A percentile compares a stretch with the other conserved stretches of the same genome.
Conservation (phyloP, 2,113 vertebrate genomes). For the Australoheros scitulus region DNA sequence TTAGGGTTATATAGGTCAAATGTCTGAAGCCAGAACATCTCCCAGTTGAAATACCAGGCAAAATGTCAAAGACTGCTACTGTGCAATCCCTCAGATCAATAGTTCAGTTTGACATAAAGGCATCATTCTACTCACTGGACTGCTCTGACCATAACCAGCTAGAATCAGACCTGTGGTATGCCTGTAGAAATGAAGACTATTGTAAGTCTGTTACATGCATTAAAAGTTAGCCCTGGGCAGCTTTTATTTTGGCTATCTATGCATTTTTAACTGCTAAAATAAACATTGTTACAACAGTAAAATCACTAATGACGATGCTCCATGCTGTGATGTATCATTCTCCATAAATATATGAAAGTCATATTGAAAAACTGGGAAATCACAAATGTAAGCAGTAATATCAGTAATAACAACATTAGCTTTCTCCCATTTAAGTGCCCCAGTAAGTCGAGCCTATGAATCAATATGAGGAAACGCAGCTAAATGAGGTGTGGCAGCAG, state of each 20-base stretch:
- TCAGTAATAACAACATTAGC: neutral
- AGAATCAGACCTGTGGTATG: neutral
- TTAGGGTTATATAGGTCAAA: constrained; percentile 74
- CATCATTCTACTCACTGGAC: constrained; percentile 38
- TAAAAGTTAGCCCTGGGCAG: neutral
- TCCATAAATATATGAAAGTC: neutral
- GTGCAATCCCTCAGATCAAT: constrained; percentile 73
- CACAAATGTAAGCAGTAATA: neutral
- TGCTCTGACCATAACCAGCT: neutral
- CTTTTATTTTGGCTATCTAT: neutral
- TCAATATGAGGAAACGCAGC: neutral
- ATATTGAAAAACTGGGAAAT: neutral
- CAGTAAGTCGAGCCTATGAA: neutral
- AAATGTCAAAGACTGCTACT: constrained; percentile 73
- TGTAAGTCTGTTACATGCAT: neutral
- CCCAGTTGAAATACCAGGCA: constrained; percentile 70
- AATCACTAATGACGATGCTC: neutral
- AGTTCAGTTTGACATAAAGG: constrained; percentile 76
- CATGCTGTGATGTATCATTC: neutral
- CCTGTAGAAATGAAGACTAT: neutral
- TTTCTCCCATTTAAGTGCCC: neutral
- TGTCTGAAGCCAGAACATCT: constrained; percentile 66
- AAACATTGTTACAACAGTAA: neutral
- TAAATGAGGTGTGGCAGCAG: neutral
- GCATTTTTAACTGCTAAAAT: neutral